Evolutionary conservation across 2,113 vertebrate species (phyloP).

Genomic region (Sterrhoptilus dennistouni): DNA sequence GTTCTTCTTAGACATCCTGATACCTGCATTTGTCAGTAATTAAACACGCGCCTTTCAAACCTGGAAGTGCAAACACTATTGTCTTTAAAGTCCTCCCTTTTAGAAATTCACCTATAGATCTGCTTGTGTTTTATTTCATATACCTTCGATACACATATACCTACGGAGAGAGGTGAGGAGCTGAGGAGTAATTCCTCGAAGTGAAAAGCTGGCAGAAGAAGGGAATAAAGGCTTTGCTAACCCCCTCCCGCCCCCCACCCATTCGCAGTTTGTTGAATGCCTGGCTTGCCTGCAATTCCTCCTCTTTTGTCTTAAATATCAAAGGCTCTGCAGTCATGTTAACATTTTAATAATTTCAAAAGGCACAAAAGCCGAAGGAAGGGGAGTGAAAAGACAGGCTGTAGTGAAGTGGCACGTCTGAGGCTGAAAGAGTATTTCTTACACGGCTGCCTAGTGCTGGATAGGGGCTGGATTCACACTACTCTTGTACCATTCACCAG

Average conservation of each 20-base stretch:
- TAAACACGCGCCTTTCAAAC: slow-evolving; percentile 70
- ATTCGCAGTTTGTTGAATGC: slow-evolving; percentile 84
- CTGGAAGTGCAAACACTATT: slow-evolving; percentile 64
- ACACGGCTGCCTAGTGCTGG: slow-evolving; percentile 72
- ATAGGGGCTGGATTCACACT: slow-evolving; percentile 75
- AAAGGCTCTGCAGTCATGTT: slow-evolving; percentile 92
- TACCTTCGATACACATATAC: neutral
- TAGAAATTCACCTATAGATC: neutral
- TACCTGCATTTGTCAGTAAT: slow-evolving; percentile 68
- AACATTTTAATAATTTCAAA: slow-evolving; percentile 98
- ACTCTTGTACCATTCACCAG: slow-evolving; percentile 80
- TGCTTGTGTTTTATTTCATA: neutral
- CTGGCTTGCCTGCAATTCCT: slow-evolving; percentile 82
- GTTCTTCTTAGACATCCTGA: slow-evolving; percentile 65
- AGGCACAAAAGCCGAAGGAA: slow-evolving; percentile 81
- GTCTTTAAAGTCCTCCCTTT: neutral
- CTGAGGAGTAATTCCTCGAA: slow-evolving; percentile 70
- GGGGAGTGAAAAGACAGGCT: slow-evolving; percentile 79
- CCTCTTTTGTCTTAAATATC: slow-evolving; percentile 99
- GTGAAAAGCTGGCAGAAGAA: slow-evolving; percentile 70
- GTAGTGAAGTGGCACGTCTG: slow-evolving; percentile 82
- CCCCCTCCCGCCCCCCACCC: slow-evolving; percentile 55
- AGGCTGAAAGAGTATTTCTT: slow-evolving; percentile 79
- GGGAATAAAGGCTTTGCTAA: slow-evolving; percentile 77
- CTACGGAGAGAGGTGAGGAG: slow-evolving; percentile 55